Conservation (phyloP, 2,888 invertebrate species). For the Lypha dubia region DNA sequence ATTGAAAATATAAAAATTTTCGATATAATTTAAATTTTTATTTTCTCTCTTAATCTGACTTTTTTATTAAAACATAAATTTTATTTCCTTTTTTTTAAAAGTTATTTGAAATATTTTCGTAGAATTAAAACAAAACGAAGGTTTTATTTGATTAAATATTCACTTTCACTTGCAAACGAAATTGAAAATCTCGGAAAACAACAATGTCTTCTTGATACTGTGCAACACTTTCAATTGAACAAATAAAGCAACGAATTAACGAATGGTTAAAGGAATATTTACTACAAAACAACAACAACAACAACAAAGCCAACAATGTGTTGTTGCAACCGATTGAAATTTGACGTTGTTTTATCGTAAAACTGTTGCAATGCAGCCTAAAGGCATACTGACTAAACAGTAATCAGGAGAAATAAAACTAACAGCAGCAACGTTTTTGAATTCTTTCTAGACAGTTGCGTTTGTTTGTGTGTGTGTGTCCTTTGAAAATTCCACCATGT, state of each 20-base stretch:
- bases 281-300: background rate
- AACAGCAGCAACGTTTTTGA: background rate
- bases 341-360: slow-evolving; percentile 55
- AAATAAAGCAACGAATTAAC: slow-evolving; percentile 30
- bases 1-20: too few relatives aligned
- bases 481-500: background rate
- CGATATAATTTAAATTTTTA: too few relatives aligned
- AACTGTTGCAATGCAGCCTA: slow-evolving; percentile 67
- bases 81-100: background rate
- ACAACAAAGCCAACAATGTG: slow-evolving; percentile 5
- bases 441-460: slow-evolving; percentile 18
- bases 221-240: slow-evolving; percentile 28
- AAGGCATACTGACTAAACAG: slow-evolving; percentile 42
- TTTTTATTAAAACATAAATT: background rate
- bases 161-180: slow-evolving; percentile 59
- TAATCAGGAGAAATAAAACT: slow-evolving; percentile 3
- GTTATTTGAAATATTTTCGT: background rate
- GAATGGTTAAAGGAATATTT: slow-evolving; percentile 19
- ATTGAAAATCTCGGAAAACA: slow-evolving; percentile 14
- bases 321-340: slow-evolving; percentile 18
- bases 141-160: slow-evolving; percentile 55
- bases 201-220: slow-evolving; percentile 21
- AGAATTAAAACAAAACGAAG: too few relatives aligned
- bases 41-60: background rate
- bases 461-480: slow-evolving; percentile 21